Evolutionary conservation across 2,797 vertebrate species (phyloP), one percentile per base, ranked within the genome.

Genomic region (Microctenopoma lineatum): DNA sequence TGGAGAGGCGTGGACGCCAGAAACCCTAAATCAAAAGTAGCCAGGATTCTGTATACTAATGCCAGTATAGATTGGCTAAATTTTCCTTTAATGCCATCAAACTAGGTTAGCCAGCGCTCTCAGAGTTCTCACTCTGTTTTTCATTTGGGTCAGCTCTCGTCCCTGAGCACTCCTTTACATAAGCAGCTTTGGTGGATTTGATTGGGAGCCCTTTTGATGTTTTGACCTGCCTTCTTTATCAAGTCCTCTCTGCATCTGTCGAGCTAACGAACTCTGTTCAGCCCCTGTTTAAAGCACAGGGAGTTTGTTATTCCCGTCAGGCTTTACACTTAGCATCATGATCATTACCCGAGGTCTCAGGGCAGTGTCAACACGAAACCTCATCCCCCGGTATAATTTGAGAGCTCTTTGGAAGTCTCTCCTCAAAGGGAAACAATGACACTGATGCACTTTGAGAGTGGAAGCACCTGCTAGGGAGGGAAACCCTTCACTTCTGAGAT

Each of bases 121-220:
- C 59, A 0, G 63, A 83, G 59, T 81, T 83, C 76, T 79, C 36
- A 46, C 69, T 72, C 56, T 21, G 71, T 46, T 65, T 78, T 83
- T 83, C 84, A 89, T 90, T 86, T 85, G 80, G 79, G 79, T 85
- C 84, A 87, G 81, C 81, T 47, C 72, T 87, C 77, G 65, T 85
- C 79, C 81, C 80, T 18, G 58, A 80, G 81, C 76, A 38, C 77
- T 80, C 68, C 77, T 91, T 86, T 86, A 74, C 87, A 89, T 86
- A 87, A 89, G 88, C 87, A 88, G 81, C 73, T 69, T 72, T 18
- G 65, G 80, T 48, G 79, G 79, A 86, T 90, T 89, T 85, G 84
- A 90, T 90, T 76, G 83, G 82, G 77, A 76, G 80, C 50, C 75
- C 84, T 87, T 89, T 90, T 90, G 90, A 91, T 91, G 85, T 83